A percentile compares a stretch with the other conserved stretches of the same genome.
phyloP scores from a whole-genome alignment of 1,140 invertebrate genomes.

The Ostrea denselamellosa region DNA sequence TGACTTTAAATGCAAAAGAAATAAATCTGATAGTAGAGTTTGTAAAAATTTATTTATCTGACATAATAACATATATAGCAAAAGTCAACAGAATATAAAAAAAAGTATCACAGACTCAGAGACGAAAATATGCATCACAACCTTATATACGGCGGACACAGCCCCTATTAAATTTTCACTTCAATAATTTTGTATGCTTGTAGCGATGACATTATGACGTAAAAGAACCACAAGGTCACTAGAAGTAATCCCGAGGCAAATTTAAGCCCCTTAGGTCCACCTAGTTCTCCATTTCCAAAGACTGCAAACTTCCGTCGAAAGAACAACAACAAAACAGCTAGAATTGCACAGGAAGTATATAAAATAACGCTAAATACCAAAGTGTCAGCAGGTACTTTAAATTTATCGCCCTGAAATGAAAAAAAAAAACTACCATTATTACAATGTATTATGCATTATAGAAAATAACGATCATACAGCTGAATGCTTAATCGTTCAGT shows the following conservation, averaged over 20 bases:
- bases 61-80: neutral
- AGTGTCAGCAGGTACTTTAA: constrained; percentile 80
- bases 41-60: neutral
- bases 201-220: constrained; percentile 80
- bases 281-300: constrained; percentile 84
- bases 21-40: too few species aligned
- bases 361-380: constrained; percentile 83
- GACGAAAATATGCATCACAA: neutral
- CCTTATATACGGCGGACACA: neutral
- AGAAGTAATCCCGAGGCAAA: constrained; percentile 77
- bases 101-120: neutral
- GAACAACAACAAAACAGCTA: constrained; percentile 80
- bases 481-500: neutral
- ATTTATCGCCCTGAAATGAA: constrained; percentile 79
- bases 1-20: too few species aligned
- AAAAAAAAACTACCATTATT: neutral
- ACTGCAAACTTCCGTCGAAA: constrained; percentile 76
- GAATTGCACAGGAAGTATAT: constrained; percentile 81
- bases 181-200: constrained; percentile 60
- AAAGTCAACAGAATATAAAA: neutral
- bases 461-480: neutral
- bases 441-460: neutral
- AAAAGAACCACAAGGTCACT: constrained; percentile 81
- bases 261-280: constrained; percentile 79
- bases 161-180: constrained; percentile 29